phyloP scores from a whole-genome alignment of 1,140 invertebrate genomes.

The Trichonephila clavata region DNA sequence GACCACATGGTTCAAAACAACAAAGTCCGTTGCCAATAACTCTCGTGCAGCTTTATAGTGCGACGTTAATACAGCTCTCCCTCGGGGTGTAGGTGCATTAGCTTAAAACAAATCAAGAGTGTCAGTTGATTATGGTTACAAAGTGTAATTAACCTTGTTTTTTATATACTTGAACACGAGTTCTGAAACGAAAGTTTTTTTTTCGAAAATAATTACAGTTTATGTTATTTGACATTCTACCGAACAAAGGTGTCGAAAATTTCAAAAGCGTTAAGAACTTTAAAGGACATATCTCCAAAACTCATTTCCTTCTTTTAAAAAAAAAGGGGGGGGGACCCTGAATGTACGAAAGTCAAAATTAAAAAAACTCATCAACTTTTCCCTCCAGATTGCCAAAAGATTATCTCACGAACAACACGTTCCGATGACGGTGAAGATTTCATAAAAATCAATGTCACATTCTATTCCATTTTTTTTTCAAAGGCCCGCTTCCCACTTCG shows the following conservation, averaged over 20 bases:
- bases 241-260: background rate
- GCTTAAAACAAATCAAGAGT: too few relatives aligned
- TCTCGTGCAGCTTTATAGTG: too few relatives aligned
- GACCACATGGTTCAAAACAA: too few relatives aligned
- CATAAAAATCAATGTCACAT: conserved; percentile 7
- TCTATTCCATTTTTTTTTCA: background rate
- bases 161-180: too few relatives aligned
- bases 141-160: too few relatives aligned
- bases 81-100: too few relatives aligned
- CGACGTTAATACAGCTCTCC: too few relatives aligned
- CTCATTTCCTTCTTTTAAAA: background rate
- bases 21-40: too few relatives aligned
- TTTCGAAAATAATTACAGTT: background rate
- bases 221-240: background rate
- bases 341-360: background rate
- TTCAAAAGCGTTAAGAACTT: background rate
- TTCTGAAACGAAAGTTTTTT: too few relatives aligned
- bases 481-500: background rate
- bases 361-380: background rate
- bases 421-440: conserved; percentile 29
- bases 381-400: background rate
- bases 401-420: conserved; percentile 4
- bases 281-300: background rate
- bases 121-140: too few relatives aligned
- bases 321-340: background rate